These are phyloP conservation scores for Otolemur garnettii DNA, from an alignment of 2,113 vertebrate genomes.

Conservation along the genomic window DNA sequence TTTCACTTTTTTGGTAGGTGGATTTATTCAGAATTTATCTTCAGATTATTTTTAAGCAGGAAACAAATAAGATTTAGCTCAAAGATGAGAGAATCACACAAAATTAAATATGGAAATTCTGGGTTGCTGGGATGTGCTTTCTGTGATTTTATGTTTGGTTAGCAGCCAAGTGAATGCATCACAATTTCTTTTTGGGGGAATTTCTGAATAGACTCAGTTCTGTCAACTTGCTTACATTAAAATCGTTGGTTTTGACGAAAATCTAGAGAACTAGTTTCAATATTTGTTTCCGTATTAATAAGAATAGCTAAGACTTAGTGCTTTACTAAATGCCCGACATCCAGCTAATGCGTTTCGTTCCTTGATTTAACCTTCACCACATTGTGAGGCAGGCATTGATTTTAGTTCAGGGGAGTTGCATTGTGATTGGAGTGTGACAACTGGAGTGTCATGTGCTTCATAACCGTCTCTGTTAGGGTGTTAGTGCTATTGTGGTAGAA, in stretches of 20 bases:
- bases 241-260: slow-evolving; percentile 26
- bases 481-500: background rate
- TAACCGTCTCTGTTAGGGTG: background rate
- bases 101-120: slow-evolving; percentile 44
- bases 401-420: background rate
- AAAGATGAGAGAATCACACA: background rate
- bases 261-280: background rate
- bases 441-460: background rate
- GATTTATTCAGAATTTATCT: slow-evolving; percentile 48
- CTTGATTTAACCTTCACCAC: background rate
- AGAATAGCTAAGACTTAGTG: slow-evolving; percentile 7
- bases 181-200: background rate
- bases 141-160: slow-evolving; percentile 5
- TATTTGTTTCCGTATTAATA: slow-evolving; percentile 47
- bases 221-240: background rate
- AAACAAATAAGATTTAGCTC: slow-evolving; percentile 14
- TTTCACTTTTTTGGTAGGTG: slow-evolving; percentile 2
- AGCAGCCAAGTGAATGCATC: background rate
- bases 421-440: background rate
- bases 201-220: slow-evolving; percentile 52
- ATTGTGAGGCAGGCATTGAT: background rate
- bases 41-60: slow-evolving; percentile 45
- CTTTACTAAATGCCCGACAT: background rate
- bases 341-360: background rate
- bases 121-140: slow-evolving; percentile 33